These are phyloP conservation scores for Peromyscus melanophrys DNA, from an alignment of 2,797 vertebrate genomes.

Conservation along the genomic window DNA sequence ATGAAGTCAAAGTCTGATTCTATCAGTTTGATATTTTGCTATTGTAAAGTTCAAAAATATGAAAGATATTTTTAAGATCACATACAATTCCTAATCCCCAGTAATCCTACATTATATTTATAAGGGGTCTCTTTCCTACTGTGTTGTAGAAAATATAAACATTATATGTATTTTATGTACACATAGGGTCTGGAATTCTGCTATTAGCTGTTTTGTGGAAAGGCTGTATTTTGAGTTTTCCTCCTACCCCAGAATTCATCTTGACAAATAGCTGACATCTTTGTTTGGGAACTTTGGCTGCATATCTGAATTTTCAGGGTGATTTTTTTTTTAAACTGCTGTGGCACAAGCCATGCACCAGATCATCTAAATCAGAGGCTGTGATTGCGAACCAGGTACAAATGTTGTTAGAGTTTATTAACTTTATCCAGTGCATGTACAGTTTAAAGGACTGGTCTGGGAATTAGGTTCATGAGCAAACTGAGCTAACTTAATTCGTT, in stretches of 20 bases:
- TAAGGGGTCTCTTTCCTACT: not conserved
- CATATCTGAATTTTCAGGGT: not conserved
- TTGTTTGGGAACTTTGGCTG: not conserved
- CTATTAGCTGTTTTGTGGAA: not conserved
- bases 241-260: not conserved
- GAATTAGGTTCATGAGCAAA: not conserved
- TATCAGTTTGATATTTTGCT: slow-evolving; percentile 52
- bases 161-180: not conserved
- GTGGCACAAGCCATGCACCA: too few species aligned
- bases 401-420: not conserved
- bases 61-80: slow-evolving; percentile 50
- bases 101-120: not conserved
- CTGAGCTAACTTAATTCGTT: not conserved
- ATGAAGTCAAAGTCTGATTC: slow-evolving; percentile 8
- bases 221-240: not conserved
- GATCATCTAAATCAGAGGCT: not conserved
- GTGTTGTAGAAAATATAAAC: not conserved
- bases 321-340: not conserved
- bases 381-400: not conserved
- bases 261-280: not conserved
- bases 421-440: not conserved
- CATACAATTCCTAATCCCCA: slow-evolving; percentile 7
- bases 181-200: not conserved
- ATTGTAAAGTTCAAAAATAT: slow-evolving; percentile 69
- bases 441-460: not conserved